These are phyloP conservation scores for Sus scrofa DNA, from an alignment of 2,113 vertebrate genomes.

Conservation along the genomic window T2T-Sscrofa CM000818.6:72863001-72863500, in stretches of 20 bases:
- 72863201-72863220: neutral
- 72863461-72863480: neutral
- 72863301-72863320: neutral
- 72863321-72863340: slow-evolving; percentile 7
- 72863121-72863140: neutral
- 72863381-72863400: neutral
- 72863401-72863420: neutral
- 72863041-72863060: neutral
- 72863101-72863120: neutral
- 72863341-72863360: neutral
- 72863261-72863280: neutral
- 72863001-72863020: neutral
- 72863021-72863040: neutral
- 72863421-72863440: neutral
- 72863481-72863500: neutral
- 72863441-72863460: neutral
- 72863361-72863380: neutral
- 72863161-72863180: neutral
- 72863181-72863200: neutral
- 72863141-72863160: neutral
- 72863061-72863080: neutral
- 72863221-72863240: neutral
- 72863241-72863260: neutral
- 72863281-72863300: neutral
- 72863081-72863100: neutral